These are phyloP conservation scores for Rissa tridactyla DNA, from an alignment of 2,113 vertebrate species.

Conservation along the genomic window DNA sequence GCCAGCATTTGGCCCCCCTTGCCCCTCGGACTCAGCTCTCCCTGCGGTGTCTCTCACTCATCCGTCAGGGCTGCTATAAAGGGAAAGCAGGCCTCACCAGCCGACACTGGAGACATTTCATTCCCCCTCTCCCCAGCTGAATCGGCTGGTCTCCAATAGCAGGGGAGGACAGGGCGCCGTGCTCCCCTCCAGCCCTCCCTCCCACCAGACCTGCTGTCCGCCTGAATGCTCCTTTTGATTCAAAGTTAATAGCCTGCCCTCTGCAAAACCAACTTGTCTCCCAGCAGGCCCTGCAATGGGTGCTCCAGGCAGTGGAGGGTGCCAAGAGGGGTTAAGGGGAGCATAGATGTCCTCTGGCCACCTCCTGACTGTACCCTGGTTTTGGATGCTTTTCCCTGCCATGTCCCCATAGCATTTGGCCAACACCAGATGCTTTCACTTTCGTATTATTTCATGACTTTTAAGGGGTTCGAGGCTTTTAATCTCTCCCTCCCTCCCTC, in stretches of 20 bases:
- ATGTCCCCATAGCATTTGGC: neutral
- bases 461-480: neutral
- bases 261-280: neutral
- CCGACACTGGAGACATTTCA: neutral
- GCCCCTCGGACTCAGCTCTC: neutral
- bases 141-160: neutral
- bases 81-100: neutral
- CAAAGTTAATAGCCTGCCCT: neutral
- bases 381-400: neutral
- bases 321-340: neutral
- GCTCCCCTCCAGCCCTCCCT: neutral
- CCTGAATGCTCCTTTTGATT: constrained; percentile 28
- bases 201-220: neutral
- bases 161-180: neutral
- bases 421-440: neutral
- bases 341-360: neutral
- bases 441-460: neutral
- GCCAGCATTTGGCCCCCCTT: neutral
- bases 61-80: neutral
- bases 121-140: neutral
- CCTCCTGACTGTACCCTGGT: neutral
- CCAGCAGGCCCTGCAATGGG: neutral
- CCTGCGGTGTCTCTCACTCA: neutral
- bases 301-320: neutral
- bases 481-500: neutral